A percentile compares a stretch with the other conserved stretches of the same genome.
These are phyloP conservation scores for Turritopsis rubra DNA, from an alignment of 30 jellyfish, hydroid and myxozoan species.

Conservation along the genomic window DNA sequence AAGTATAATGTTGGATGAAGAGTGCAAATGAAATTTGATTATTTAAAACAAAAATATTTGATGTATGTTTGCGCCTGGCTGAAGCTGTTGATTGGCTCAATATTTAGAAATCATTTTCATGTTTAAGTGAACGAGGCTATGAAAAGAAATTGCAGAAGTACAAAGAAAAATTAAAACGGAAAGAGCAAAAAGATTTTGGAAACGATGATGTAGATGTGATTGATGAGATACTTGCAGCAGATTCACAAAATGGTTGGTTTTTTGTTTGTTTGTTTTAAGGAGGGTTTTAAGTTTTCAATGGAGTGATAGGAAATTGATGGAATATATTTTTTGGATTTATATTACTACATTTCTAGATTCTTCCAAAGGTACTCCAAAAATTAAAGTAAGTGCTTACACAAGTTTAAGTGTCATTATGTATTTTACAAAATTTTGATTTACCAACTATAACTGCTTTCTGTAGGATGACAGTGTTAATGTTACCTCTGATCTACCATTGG, in stretches of 20 bases:
- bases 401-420: background rate
- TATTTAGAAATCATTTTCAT: background rate
- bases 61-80: too few species aligned
- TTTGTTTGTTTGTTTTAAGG: too few species aligned
- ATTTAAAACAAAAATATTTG: too few species aligned
- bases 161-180: slow-evolving; percentile 21
- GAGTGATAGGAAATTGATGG: too few species aligned
- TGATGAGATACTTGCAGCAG: background rate
- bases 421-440: too few species aligned
- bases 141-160: slow-evolving; percentile 23
- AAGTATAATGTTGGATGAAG: too few species aligned
- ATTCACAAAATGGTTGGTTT: background rate
- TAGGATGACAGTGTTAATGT: background rate
- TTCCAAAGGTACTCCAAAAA: background rate
- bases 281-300: too few species aligned
- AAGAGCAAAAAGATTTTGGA: background rate
- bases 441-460: background rate
- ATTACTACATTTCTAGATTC: background rate
- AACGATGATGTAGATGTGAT: slow-evolving; percentile 16
- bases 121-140: slow-evolving; percentile 25
- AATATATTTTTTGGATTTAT: too few species aligned
- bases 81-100: background rate
- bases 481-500: background rate
- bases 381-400: background rate
- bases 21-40: too few species aligned